Evolutionary conservation across 1,140 invertebrate genomes (phyloP), one percentile per base, ranked within the genome.

Genomic region (Leptopilina boulardi): DNA sequence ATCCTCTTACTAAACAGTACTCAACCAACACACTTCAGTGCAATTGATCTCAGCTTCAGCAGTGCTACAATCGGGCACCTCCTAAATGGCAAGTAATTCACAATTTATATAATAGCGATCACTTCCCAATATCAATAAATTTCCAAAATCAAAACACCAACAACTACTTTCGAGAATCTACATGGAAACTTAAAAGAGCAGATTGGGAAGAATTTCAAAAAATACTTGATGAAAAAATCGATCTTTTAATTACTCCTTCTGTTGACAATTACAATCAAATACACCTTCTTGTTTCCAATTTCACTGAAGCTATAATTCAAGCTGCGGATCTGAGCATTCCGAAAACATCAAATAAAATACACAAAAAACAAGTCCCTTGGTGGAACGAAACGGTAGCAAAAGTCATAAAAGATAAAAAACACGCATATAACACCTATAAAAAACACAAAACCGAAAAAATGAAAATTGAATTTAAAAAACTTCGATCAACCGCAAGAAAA

Each of bases 371-470:
- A 38, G 75, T 82, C 13, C 84, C 86, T 4, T 89, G 88, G 85
- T 88, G 83, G 84, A 88, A 86, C 44, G 56, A 66, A 87, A 9
- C 86, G 85, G 21, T 84, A 75, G 70, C 80, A 80, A 71, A 56
- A 41, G 82, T 80, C 42, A 42, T 84, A 11, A 85, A 83, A 78
- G 72, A 79, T 76, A 71, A 76, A 19, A 88, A 85, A 81, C 80
- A 83, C 42, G 79, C 84, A 10, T 70, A 83, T 21, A 83, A 84
- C 72, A 41, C 71, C 21, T 85, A 80, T 70, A 85, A 83, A 75
- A 79, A 75, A 77, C 80, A 87, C 70, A 82, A 80, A 81, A 86
- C 71, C 73, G 66, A 73, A 21, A 82, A 77, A 74, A 80, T 74
- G 70, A 51, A 80, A 81, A 82, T 81, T 72, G 77, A 82, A 54